A percentile compares a stretch with the other conserved stretches of the same genome.
Evolutionary conservation across 2,113 vertebrate species (phyloP).

Genomic region (Aegithalos caudatus): DNA sequence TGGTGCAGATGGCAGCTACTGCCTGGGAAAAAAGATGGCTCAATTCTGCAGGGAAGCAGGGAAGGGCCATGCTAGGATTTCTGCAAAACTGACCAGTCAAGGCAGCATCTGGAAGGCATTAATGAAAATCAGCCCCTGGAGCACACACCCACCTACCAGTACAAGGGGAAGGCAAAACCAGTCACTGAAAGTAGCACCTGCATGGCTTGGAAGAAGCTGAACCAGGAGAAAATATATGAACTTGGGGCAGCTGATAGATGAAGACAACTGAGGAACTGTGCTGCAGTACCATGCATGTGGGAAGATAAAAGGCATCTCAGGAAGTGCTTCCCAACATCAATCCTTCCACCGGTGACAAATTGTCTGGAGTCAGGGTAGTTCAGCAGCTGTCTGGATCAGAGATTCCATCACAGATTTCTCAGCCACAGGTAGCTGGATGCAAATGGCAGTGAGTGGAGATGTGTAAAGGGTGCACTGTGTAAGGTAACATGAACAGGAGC

Average conservation of each 20-base stretch:
- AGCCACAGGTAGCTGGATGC: not conserved
- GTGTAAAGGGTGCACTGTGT: not conserved
- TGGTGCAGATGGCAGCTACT: slow-evolving; percentile 65
- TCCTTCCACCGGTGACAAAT: slow-evolving; percentile 31
- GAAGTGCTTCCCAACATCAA: slow-evolving; percentile 25
- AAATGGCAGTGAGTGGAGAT: not conserved
- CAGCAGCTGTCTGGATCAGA: not conserved
- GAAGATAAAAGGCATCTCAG: slow-evolving; percentile 49
- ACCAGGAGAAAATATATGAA: not conserved
- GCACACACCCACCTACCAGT: not conserved
- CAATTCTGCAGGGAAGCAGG: slow-evolving; percentile 56
- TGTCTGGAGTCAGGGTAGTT: slow-evolving; percentile 20
- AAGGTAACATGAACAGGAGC: not conserved
- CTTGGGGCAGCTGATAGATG: slow-evolving; percentile 47
- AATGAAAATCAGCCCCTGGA: not conserved
- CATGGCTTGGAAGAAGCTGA: not conserved
- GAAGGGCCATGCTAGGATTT: not conserved
- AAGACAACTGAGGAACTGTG: not conserved
- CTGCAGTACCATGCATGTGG: not conserved
- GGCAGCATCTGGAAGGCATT: not conserved
- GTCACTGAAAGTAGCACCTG: not conserved
- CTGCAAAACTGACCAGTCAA: not conserved
- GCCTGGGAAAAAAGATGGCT: slow-evolving; percentile 72
- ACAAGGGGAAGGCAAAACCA: not conserved
- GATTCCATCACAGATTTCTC: not conserved